Conservation (phyloP, 2,797 vertebrate genomes). For the Chelon auratus region DNA sequence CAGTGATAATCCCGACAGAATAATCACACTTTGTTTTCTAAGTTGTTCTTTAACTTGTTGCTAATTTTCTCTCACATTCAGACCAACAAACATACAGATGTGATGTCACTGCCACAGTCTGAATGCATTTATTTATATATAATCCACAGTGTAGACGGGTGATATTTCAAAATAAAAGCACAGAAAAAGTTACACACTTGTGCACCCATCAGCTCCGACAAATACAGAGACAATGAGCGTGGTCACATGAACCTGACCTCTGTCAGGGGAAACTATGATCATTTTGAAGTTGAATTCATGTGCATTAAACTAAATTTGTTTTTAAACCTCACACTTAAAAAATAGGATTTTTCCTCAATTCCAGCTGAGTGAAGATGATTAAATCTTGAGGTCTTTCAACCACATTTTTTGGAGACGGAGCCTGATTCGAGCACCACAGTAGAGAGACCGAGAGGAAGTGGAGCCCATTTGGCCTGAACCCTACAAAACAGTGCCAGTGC, state of each 20-base stretch:
- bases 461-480: constrained; percentile 67
- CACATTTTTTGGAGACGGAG: constrained; percentile 40
- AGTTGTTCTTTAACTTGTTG: no score
- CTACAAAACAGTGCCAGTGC: constrained; percentile 48
- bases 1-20: background rate
- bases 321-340: background rate
- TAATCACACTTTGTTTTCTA: background rate
- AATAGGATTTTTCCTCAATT: constrained; percentile 1
- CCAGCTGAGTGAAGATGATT: constrained; percentile 13
- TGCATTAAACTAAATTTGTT: background rate
- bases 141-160: no score
- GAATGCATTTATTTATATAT: no score
- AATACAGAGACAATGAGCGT: no score
- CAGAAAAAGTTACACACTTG: no score
- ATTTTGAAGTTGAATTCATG: background rate
- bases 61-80: no score
- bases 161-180: no score
- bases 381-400: constrained; percentile 27
- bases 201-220: no score
- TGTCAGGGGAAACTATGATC: no score
- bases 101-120: no score
- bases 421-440: constrained; percentile 53
- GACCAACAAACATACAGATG: no score
- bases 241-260: no score
- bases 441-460: constrained; percentile 52